Evolutionary conservation across 2,113 vertebrate genomes (phyloP).

Genomic region (Zosterops japonicus): DNA sequence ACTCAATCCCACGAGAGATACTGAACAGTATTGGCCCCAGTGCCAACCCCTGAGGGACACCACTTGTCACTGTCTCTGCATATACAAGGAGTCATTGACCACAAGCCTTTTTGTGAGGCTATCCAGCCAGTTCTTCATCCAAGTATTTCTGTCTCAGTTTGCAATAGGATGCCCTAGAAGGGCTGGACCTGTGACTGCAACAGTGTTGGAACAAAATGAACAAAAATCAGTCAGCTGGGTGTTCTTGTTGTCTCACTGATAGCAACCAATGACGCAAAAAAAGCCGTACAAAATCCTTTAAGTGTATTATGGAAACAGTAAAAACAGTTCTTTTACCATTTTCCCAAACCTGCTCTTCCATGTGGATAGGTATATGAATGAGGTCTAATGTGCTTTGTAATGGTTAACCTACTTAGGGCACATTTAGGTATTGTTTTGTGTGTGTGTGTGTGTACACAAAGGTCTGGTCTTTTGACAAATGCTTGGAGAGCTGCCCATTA

Average conservation of each 20-base stretch:
- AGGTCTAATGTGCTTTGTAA: background rate
- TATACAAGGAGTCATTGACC: background rate
- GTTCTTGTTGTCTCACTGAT: background rate
- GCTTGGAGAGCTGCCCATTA: background rate
- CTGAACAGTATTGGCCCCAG: background rate
- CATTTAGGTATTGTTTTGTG: background rate
- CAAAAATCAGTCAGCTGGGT: background rate
- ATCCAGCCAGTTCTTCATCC: background rate
- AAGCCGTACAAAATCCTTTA: background rate
- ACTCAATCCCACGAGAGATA: background rate
- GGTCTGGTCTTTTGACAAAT: background rate
- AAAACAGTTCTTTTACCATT: background rate
- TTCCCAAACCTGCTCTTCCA: background rate
- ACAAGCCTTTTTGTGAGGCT: background rate
- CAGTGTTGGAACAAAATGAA: background rate
- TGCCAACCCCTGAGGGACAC: background rate
- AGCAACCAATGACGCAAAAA: background rate
- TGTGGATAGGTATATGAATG: background rate
- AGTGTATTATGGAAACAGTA: background rate
- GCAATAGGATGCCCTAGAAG: background rate
- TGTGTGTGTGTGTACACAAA: fast-evolving
- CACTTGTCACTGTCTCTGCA: background rate
- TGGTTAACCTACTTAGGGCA: background rate
- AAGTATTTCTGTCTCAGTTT: background rate
- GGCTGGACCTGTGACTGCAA: background rate